Evolutionary conservation across 2,797 vertebrate genomes (phyloP), one percentile per base, ranked within the genome.

Genomic region (Microhierax caerulescens): DNA sequence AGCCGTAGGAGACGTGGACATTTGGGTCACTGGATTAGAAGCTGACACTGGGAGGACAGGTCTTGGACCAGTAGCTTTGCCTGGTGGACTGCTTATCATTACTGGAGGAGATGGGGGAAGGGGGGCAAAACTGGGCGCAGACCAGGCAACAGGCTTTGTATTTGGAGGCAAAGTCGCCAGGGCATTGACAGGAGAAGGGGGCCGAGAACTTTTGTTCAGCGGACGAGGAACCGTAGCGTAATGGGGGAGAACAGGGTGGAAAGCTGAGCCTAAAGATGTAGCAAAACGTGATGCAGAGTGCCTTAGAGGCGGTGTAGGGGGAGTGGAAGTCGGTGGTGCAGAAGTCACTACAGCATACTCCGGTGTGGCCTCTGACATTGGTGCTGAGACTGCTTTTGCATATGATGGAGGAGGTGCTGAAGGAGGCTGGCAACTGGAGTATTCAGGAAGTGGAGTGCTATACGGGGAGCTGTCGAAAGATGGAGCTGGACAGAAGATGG

Each of bases 51-150:
- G 99, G 73, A 99, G 98, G 87, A 99, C 98, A 0, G 99, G 99
- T 89, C 99, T 98, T 0, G 99, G 99, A 47, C 99, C 99, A 0
- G 99, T 82, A 21, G 99, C 99, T 98, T 99, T 99, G 79, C 99
- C 99, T 9, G 99, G 99, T 14, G 99, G 99, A 65, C 99, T 99
- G 97, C 99, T 99, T 92, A 99, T 99, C 99, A 99, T 99, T 65
- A 99, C 99, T 2, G 99, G 99, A 76, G 99, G 99, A 43, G 99
- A 99, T 0, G 99, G 99, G 11, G 99, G 99, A 70, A 99, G 98
- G 4, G 99, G 99, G 14, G 99, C 99, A 79, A 99, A 99, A 96
- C 97, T 99, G 96, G 98, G 98, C 17, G 99, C 96, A 1, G 99
- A 98, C 99, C 99, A 99, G 98, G 98, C 98, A 41, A 98, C 97